phyloP scores from a whole-genome alignment of 1,140 invertebrate species.

The Trachymyrmex cornetzi region DNA sequence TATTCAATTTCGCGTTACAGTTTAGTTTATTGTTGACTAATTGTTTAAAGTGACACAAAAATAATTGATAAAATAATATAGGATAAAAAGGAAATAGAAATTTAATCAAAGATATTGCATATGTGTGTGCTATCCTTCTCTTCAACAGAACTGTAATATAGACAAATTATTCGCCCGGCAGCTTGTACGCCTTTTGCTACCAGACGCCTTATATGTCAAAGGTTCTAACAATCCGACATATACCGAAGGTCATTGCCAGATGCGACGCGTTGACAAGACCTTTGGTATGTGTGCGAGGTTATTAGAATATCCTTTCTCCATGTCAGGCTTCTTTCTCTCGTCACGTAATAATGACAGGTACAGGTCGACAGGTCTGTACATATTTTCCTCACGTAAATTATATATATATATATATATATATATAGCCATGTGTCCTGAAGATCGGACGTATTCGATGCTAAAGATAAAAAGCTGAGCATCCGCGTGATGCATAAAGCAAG shows the following conservation, averaged over 20 bases:
- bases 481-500: constrained; percentile 50
- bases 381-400: not conserved
- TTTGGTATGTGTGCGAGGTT: not conserved
- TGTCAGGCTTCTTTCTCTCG: not conserved
- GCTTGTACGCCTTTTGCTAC: not conserved
- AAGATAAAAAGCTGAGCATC: constrained; percentile 62
- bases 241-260: constrained; percentile 28
- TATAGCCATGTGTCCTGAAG: not conserved
- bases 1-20: not conserved
- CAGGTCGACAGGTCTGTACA: not conserved
- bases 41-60: not conserved
- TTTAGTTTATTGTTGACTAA: not conserved
- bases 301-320: constrained; percentile 2
- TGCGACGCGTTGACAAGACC: not conserved
- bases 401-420: not conserved
- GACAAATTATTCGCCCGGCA: not conserved
- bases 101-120: not conserved
- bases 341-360: constrained; percentile 2
- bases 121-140: not conserved
- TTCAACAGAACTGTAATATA: not conserved
- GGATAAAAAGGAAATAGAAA: not conserved
- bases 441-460: no score
- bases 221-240: not conserved
- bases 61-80: not conserved
- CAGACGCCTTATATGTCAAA: constrained; percentile 12